Evolutionary conservation across 37 sponge, comb jelly and placozoan genomes (phyloP), one percentile per base, ranked within the genome.

Genomic region (Aplysina aerophoba): DNA sequence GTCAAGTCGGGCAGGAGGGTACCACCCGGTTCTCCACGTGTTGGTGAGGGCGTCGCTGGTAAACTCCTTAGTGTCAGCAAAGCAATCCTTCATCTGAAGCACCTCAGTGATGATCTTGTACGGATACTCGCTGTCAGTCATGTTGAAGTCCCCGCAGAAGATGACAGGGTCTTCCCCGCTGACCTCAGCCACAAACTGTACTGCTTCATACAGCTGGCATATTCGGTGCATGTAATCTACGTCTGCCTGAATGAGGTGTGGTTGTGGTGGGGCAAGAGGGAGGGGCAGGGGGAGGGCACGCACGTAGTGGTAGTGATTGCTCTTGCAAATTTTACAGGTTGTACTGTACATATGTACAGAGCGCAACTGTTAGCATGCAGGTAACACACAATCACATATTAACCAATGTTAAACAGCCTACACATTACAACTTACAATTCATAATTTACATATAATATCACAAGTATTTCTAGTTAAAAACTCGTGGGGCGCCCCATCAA

Each of bases 61-160:
- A 83, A 87, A 55, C 16, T 80, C 72, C 0, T 61, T 73, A 14
- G 84, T 79, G 36, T 79, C 73, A 1, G 27, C 57, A 30, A 89
- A 89, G 41, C 59, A 85, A 40, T 92, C 92, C 54, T 83, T 65
- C 36, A 93, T 59, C n/a, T 80, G 80, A 17, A 94, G 71, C 58
- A 62, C 83, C 34, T 65, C 84, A 5, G 91, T 90, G 34, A 94
- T 72, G 34, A 94, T 53, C 3, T 50, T 53, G 69, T 87, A 93
- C 27, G 88, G 84, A 20, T 33, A 41, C 74, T 94, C 91, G 21
- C 21, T 69, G 36, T 79, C 59, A 50, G 67, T 79, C 20, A 90
- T 91, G 86, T 94, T 94, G 80, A 90, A 90, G 81, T 94, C 94
- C 14, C 94, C 94, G 38, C 77, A 54, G 25, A 90, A 65, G 36